phyloP scores from a whole-genome alignment of 2,888 invertebrate genomes.

The Glyphotaelius pellucidus region DNA sequence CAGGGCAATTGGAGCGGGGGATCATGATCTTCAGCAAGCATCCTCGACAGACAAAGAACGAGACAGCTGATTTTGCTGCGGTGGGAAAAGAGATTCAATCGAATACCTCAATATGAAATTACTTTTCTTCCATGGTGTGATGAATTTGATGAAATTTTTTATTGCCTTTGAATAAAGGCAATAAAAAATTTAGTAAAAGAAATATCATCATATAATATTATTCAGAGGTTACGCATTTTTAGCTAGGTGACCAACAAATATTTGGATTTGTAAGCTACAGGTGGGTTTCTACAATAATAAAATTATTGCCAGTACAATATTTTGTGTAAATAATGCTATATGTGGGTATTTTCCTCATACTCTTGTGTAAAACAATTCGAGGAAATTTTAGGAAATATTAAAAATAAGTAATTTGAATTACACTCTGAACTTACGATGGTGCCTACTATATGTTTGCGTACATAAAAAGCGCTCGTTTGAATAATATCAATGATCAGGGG shows the following conservation, averaged over 20 bases:
- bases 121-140: neutral
- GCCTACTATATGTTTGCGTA: neutral
- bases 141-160: neutral
- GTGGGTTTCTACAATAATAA: neutral
- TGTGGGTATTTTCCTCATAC: neutral
- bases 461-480: neutral
- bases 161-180: too few relatives aligned
- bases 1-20: too few relatives aligned
- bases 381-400: neutral
- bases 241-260: neutral
- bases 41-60: too few relatives aligned
- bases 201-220: too few relatives aligned
- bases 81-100: neutral
- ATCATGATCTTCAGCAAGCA: too few relatives aligned
- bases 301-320: neutral
- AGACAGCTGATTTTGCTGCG: neutral
- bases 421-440: neutral
- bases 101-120: neutral
- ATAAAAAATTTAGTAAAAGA: too few relatives aligned
- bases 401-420: neutral
- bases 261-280: neutral
- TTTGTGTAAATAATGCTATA: neutral
- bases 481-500: neutral
- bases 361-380: neutral
- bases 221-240: neutral